A percentile compares a stretch with the other conserved stretches of the same genome.
Evolutionary conservation across 2,888 invertebrate species (phyloP).

Genomic region (Amphiduros pacificus): DNA sequence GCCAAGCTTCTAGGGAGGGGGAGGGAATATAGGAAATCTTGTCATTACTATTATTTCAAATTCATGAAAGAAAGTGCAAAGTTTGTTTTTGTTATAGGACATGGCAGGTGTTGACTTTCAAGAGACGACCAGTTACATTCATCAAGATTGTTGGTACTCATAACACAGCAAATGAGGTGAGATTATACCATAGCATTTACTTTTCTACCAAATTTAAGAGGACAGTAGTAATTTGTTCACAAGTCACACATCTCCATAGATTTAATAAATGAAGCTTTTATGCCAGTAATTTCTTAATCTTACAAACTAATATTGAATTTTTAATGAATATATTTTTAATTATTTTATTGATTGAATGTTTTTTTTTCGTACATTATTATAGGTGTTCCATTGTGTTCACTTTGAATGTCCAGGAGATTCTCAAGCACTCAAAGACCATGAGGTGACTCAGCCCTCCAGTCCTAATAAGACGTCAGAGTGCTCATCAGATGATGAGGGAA

Average conservation of each 20-base stretch:
- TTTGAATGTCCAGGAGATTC: conserved; percentile 73
- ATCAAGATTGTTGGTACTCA: conserved; percentile 93
- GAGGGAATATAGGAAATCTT: too few species aligned
- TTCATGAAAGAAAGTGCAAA: too few species aligned
- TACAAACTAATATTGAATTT: too few species aligned
- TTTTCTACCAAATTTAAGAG: background rate
- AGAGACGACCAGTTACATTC: conserved; percentile 84
- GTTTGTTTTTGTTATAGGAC: conserved; percentile 66
- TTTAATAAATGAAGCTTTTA: too few species aligned
- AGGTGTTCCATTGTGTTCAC: conserved; percentile 98
- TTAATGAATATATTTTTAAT: background rate
- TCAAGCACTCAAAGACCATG: background rate
- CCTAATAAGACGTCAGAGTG: too few species aligned
- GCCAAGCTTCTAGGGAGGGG: background rate
- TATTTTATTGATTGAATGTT: background rate
- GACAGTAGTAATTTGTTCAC: too few species aligned
- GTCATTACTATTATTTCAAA: too few species aligned
- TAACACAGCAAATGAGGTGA: conserved; percentile 95
- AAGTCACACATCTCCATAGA: too few species aligned
- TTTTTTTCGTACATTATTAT: background rate
- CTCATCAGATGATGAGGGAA: too few species aligned
- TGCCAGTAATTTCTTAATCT: too few species aligned
- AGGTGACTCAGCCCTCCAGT: background rate
- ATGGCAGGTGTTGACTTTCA: conserved; percentile 90
- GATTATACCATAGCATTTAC: background rate